These are phyloP conservation scores for Adelges cooleyi DNA, from an alignment of 1,140 invertebrate species.

Conservation along the genomic window DNA sequence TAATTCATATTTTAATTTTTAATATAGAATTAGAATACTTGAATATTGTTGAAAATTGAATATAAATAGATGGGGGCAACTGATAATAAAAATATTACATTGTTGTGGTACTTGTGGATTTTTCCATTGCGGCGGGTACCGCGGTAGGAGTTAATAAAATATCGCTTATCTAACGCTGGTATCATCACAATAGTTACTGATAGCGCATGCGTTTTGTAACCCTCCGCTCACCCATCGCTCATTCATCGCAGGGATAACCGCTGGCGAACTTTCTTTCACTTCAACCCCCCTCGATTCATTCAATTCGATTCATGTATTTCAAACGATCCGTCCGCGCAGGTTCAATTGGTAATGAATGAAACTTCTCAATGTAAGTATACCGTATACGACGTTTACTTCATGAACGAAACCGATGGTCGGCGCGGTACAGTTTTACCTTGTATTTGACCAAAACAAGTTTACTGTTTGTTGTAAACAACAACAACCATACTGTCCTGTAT, in stretches of 20 bases:
- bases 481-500: background rate
- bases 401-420: slow-evolving; percentile 10
- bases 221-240: background rate
- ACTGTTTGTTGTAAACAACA: background rate
- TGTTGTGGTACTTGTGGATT: background rate
- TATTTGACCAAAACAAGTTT: background rate
- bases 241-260: slow-evolving; percentile 15
- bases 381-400: too few species aligned
- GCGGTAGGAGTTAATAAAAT: background rate
- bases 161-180: background rate
- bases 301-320: background rate
- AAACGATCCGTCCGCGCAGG: slow-evolving; percentile 4
- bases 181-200: slow-evolving; percentile 19
- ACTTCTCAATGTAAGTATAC: slow-evolving; percentile 14
- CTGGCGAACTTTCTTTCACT: background rate
- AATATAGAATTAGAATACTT: too few species aligned
- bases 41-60: too few species aligned
- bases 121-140: too few species aligned
- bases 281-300: slow-evolving; percentile 13
- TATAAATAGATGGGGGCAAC: too few species aligned
- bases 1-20: too few species aligned
- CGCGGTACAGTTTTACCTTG: background rate
- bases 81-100: background rate
- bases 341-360: slow-evolving; percentile 22
- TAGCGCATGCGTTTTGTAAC: slow-evolving; percentile 23